These are phyloP conservation scores for Eulithis prunata DNA, from an alignment of 2,888 invertebrate genomes.

Conservation along the genomic window DNA sequence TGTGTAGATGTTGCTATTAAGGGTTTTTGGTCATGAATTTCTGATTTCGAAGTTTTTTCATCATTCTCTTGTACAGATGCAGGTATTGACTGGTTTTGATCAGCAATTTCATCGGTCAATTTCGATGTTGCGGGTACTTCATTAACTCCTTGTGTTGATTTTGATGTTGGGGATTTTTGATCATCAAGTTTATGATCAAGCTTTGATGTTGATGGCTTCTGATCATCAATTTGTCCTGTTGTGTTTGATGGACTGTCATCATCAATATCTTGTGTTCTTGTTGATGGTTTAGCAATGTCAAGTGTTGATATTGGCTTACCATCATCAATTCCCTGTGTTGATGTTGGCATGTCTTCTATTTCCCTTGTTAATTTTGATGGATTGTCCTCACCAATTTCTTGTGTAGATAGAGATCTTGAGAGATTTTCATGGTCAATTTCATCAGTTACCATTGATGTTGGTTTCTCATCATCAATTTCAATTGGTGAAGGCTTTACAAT, in stretches of 20 bases:
- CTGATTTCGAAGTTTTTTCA: too few species aligned
- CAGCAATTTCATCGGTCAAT: too few species aligned
- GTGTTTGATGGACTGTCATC: too few species aligned
- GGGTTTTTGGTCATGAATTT: not conserved
- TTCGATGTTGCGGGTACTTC: conserved; percentile 5
- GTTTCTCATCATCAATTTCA: not conserved
- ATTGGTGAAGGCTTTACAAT: not conserved
- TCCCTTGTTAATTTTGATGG: not conserved
- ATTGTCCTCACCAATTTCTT: conserved; percentile 1
- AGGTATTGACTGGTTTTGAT: too few species aligned
- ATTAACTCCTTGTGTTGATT: not conserved
- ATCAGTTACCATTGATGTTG: not conserved
- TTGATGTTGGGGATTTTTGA: conserved; percentile 8
- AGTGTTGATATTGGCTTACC: too few species aligned
- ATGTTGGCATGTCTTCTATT: too few species aligned
- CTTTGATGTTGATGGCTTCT: conserved; percentile 6
- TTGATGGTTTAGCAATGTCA: conserved; percentile 2
- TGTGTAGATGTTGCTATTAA: conserved; percentile 32
- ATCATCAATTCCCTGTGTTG: not conserved
- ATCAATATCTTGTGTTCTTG: not conserved
- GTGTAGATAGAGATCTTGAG: not conserved
- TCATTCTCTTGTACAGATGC: too few species aligned
- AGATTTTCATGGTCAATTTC: not conserved
- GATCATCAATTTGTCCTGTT: not conserved
- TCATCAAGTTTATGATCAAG: not conserved